A percentile compares a stretch with the other conserved stretches of the same genome.
Conservation (phyloP, 1,140 invertebrate genomes). For the Sesamia nonagrioides region DNA sequence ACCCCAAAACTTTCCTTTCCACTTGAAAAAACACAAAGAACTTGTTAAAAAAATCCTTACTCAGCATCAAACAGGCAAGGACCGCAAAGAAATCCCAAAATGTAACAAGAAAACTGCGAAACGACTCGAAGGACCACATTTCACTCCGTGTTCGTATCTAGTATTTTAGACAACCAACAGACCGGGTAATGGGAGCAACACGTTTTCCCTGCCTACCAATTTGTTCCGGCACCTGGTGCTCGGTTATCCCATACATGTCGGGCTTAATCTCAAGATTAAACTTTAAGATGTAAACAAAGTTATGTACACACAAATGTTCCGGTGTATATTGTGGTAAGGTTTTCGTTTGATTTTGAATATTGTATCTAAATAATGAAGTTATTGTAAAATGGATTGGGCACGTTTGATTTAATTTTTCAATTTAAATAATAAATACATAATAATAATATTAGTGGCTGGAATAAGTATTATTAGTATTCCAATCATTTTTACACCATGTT, state of each 20-base stretch:
- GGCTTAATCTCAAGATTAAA: slow-evolving; percentile 49
- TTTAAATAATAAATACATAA: background rate
- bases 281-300: slow-evolving; percentile 48
- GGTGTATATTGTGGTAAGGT: background rate
- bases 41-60: background rate
- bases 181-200: slow-evolving; percentile 39
- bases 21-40: slow-evolving; percentile 7
- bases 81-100: slow-evolving; percentile 1
- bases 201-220: slow-evolving; percentile 40
- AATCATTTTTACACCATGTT: no score
- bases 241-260: slow-evolving; percentile 39
- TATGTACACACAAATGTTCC: background rate
- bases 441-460: no score
- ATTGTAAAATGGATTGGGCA: background rate
- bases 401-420: background rate
- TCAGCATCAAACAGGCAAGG: background rate
- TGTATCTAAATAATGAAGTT: background rate
- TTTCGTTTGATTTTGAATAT: background rate
- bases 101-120: background rate
- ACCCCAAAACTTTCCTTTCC: background rate
- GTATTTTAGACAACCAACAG: slow-evolving; percentile 44
- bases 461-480: no score
- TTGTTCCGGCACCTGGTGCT: slow-evolving; percentile 46
- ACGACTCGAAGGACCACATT: background rate
- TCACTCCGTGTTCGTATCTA: slow-evolving; percentile 24